phyloP scores from a whole-genome alignment of 1,140 invertebrate species.

The Drosophila novamexicana region DNA sequence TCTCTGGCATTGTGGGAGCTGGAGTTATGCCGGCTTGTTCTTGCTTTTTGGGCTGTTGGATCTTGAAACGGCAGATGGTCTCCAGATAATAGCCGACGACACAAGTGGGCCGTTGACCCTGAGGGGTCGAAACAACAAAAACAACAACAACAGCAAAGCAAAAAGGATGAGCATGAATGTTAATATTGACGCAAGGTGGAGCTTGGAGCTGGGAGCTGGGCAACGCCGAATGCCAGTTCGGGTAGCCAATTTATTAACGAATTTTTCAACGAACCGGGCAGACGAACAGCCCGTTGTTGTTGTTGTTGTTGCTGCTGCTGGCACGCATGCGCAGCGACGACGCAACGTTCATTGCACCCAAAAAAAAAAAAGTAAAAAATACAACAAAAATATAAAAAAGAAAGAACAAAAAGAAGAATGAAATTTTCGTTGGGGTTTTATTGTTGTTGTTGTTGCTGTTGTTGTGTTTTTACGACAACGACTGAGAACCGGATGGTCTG shows the following conservation, averaged over 20 bases:
- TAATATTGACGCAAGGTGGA: slow-evolving; percentile 76
- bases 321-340: slow-evolving; percentile 70
- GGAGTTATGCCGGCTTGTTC: slow-evolving; percentile 23
- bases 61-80: slow-evolving; percentile 60
- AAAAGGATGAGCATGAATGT: slow-evolving; percentile 76
- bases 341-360: slow-evolving; percentile 81
- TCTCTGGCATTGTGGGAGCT: slow-evolving; percentile 40
- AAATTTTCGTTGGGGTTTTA: slow-evolving; percentile 64
- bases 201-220: slow-evolving; percentile 36
- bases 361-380: slow-evolving; percentile 53
- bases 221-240: slow-evolving; percentile 21
- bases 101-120: slow-evolving; percentile 71
- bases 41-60: slow-evolving; percentile 11
- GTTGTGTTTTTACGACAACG: slow-evolving; percentile 41
- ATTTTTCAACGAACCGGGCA: slow-evolving; percentile 53
- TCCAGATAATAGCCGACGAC: slow-evolving; percentile 61
- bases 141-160: slow-evolving; percentile 13
- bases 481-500: slow-evolving; percentile 71
- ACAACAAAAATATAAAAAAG: slow-evolving; percentile 18
- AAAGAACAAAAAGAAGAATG: slow-evolving; percentile 68
- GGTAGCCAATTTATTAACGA: slow-evolving; percentile 74
- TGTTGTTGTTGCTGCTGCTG: slow-evolving; percentile 37
- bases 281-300: slow-evolving; percentile 14
- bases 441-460: slow-evolving; percentile 40
- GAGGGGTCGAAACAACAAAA: slow-evolving; percentile 12